phyloP scores from a whole-genome alignment of 2,888 invertebrate species.

The Hedya salicella region DNA sequence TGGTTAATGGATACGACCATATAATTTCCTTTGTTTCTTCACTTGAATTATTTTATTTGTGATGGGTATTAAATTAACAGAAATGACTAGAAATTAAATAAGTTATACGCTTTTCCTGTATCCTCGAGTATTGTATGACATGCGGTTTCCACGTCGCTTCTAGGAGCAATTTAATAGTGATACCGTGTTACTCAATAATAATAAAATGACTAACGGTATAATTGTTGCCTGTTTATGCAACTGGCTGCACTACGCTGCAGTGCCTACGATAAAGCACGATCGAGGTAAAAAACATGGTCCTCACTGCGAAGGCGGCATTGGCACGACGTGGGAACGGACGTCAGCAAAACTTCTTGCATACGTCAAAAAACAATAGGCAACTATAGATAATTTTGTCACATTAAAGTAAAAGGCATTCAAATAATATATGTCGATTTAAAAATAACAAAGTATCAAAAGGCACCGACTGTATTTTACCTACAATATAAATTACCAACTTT shows the following conservation, averaged over 20 bases:
- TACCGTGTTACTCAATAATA: slow-evolving; percentile 13
- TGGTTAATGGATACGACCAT: background rate
- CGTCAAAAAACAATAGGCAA: background rate
- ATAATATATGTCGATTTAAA: too few species aligned
- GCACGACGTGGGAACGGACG: slow-evolving; percentile 3
- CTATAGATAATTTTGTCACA: too few species aligned
- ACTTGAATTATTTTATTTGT: slow-evolving; percentile 15
- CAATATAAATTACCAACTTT: too few species aligned
- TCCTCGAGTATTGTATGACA: slow-evolving; percentile 14
- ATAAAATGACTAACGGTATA: background rate
- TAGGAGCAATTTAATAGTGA: slow-evolving; percentile 15
- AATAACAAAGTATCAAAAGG: background rate
- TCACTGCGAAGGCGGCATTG: background rate
- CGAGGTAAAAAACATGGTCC: background rate
- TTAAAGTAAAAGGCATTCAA: too few species aligned
- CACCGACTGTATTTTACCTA: background rate
- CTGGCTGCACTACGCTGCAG: background rate
- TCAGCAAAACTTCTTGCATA: slow-evolving; percentile 16
- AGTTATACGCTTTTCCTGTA: slow-evolving; percentile 22
- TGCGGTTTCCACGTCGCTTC: slow-evolving; percentile 7
- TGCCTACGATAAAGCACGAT: slow-evolving; percentile 26
- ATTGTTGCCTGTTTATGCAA: slow-evolving; percentile 28
- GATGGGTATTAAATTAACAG: background rate
- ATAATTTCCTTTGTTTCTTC: background rate
- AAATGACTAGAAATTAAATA: slow-evolving; percentile 7